Percentiles rank a stretch among this genome's conserved stretches.
phyloP scores from a whole-genome alignment of 2,113 vertebrate species.

The Kryptolebias marmoratus region DNA sequence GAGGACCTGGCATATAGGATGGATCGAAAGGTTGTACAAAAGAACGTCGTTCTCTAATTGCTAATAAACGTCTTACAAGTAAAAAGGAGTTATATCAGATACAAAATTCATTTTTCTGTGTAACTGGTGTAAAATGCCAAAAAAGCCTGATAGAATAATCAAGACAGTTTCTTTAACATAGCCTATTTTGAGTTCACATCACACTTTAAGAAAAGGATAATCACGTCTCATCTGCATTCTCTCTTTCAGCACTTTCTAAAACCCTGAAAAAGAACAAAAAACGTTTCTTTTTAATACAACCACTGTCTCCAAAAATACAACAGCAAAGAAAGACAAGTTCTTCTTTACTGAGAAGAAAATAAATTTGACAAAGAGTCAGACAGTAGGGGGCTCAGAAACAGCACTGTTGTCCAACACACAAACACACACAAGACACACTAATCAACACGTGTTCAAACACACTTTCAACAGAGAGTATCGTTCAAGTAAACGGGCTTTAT shows the following conservation, averaged over 20 bases:
- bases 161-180: slow-evolving; percentile 40
- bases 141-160: slow-evolving; percentile 27
- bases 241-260: slow-evolving; percentile 47
- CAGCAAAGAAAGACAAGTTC: slow-evolving; percentile 33
- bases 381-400: slow-evolving; percentile 70
- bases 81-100: slow-evolving; percentile 15
- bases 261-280: slow-evolving; percentile 15
- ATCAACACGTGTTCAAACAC: slow-evolving; percentile 41
- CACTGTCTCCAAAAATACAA: slow-evolving; percentile 15
- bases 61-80: slow-evolving; percentile 30
- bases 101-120: slow-evolving; percentile 16
- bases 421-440: slow-evolving; percentile 34
- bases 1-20: slow-evolving; percentile 1
- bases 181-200: slow-evolving; percentile 28
- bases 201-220: slow-evolving; percentile 3
- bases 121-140: slow-evolving; percentile 38
- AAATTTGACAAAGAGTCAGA: slow-evolving; percentile 37
- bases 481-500: slow-evolving; percentile 78
- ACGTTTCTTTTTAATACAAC: slow-evolving; percentile 28
- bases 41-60: slow-evolving; percentile 21
- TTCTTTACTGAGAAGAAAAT: slow-evolving; percentile 29
- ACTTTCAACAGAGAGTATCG: slow-evolving; percentile 69
- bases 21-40: slow-evolving; percentile 24
- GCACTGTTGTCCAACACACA: slow-evolving; percentile 68
- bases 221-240: slow-evolving; percentile 19